Percentiles rank a stretch among this genome's conserved stretches.
phyloP scores from a whole-genome alignment of 2,113 vertebrate species.

The Orientallactaga bullata region DNA sequence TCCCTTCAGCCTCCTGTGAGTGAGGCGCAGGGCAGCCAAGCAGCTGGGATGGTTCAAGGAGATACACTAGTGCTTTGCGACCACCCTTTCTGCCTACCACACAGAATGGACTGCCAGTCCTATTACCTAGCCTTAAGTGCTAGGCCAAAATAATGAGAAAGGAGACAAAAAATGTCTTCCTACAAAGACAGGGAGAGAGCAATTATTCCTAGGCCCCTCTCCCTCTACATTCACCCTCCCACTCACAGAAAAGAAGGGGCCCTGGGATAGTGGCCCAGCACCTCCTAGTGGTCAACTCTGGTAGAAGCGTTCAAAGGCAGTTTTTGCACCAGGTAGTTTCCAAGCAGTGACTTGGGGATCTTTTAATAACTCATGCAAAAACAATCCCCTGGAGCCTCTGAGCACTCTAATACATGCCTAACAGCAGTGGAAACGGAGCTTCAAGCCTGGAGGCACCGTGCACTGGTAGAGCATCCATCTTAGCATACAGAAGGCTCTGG shows the following conservation, averaged over 20 bases:
- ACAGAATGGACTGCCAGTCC: not conserved
- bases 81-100: constrained; percentile 21
- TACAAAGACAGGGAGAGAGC: constrained; percentile 19
- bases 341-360: not conserved
- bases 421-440: constrained; percentile 18
- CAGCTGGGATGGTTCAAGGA: not conserved
- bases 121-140: not conserved
- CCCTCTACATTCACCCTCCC: not conserved
- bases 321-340: constrained; percentile 15
- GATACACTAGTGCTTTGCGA: not conserved
- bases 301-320: constrained; percentile 57
- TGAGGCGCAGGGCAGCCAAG: not conserved
- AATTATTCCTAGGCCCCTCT: not conserved
- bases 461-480: not conserved
- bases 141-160: constrained; percentile 38
- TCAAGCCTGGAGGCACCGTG: not conserved
- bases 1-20: constrained; percentile 41
- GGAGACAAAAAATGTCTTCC: not conserved
- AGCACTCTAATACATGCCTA: constrained; percentile 43
- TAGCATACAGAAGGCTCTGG: not conserved
- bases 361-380: not conserved
- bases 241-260: not conserved
- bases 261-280: constrained; percentile 51
- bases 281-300: constrained; percentile 72
- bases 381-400: not conserved